phyloP scores from a whole-genome alignment of 2,888 invertebrate genomes.

The Leptinotarsa juncta region DNA sequence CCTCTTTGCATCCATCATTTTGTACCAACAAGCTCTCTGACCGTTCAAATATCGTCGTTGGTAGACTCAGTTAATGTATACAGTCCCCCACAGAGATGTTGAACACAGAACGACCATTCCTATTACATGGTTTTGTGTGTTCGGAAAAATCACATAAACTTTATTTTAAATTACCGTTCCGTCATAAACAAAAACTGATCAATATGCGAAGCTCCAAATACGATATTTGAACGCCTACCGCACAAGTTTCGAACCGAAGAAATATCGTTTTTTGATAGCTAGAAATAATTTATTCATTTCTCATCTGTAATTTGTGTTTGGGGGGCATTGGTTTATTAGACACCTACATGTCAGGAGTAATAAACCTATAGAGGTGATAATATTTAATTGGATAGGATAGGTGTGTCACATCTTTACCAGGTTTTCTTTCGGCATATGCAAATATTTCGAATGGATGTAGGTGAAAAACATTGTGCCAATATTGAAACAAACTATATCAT shows the following conservation, averaged over 20 bases:
- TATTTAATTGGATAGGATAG: conserved; percentile 16
- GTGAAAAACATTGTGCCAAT: background rate
- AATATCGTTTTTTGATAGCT: conserved; percentile 24
- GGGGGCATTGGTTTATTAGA: conserved; percentile 15
- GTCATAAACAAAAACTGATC: conserved; percentile 29
- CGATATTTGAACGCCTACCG: conserved; percentile 25
- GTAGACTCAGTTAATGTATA: background rate
- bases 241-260: conserved; percentile 16
- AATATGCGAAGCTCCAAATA: conserved; percentile 26
- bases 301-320: conserved; percentile 19
- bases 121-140: conserved; percentile 12
- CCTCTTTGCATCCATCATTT: conserved; percentile 8
- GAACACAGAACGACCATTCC: conserved; percentile 23
- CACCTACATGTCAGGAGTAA: conserved; percentile 12
- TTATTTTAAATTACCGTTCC: conserved; percentile 23
- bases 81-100: conserved; percentile 25
- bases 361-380: conserved; percentile 6
- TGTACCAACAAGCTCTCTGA: background rate
- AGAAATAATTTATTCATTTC: conserved; percentile 19
- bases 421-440: background rate
- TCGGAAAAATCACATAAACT: conserved; percentile 8
- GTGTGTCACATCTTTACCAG: conserved; percentile 2
- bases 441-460: background rate
- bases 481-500: background rate
- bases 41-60: background rate